Evolutionary conservation across 1,140 invertebrate genomes (phyloP), one percentile per base, ranked within the genome.

Genomic region (Drosophila ficusphila): DNA sequence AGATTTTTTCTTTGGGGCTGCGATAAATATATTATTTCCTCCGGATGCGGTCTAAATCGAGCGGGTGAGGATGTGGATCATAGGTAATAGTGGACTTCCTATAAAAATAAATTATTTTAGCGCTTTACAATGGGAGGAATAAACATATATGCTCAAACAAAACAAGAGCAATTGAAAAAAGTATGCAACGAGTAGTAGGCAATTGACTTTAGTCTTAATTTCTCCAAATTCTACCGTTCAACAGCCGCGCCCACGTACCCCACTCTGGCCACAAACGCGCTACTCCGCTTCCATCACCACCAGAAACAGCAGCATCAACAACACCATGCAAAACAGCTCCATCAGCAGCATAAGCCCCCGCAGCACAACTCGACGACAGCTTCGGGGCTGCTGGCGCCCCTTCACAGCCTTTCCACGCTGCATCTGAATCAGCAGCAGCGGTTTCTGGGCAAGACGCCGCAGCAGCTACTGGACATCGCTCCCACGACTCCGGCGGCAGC

Each of bases 201-300:
- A 23, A 23, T 23, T 12, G 44, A 25, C 9, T 16, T 9, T 3
- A 29, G 7, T 4, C 21, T 9, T 9, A 12, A 16, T 25, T 16
- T 31, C 31, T 7, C 11, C 6, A 38, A 34, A 57, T 31, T 21
- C 9, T 14, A 19, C 0, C 4, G 8, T 4, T 3, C 8, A 12
- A 41, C 14, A 83, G 76, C 38, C 9, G 11, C 62, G 18, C 36
- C 76, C 41, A 34, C 67, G 16, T 90, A 76, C 51, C 81, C 88
- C 16, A 57, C 78, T n/a, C 34, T 90, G 47, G 76, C 89, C 8
- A 79, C 88, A 0, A 78, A 79, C 9, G 74, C 88, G 0, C 52
- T 90, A 1, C 44, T 90, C n/a, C 79, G 88, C 6, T 85, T 90
- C 38, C 88, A 90, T 71, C 88, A 90, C 19, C 79, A 89, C 33